Evolutionary conservation across 2,113 vertebrate species (phyloP), one percentile per base, ranked within the genome.

Genomic region (Oreochromis aureus): DNA sequence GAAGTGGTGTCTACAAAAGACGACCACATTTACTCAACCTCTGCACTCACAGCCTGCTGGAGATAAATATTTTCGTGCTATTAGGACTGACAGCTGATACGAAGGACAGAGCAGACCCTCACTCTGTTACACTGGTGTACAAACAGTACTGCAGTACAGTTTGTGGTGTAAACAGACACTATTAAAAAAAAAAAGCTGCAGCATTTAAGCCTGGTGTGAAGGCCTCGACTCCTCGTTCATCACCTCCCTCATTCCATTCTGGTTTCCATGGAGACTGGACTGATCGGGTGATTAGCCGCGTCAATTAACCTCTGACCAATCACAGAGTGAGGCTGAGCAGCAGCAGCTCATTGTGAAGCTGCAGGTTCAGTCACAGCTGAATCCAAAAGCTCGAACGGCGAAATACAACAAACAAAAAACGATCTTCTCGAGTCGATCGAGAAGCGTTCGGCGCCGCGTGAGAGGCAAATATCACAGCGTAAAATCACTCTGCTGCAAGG

Each of bases 221-320:
- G 58, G 41, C 86, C 82, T 73, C 18, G 12, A 63, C 80, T 78
- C 71, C 76, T 82, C n/a, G 15, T 53, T 79, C 85, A 92, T 19
- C 81, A 69, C 84, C 89, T 71, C 58, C 53, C 36, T 36, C 83
- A 71, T 39, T 53, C 39, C 58, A 44, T 90, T 81, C 88, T 61
- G 90, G 93, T 92, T 91, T 86, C 93, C 91, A 94, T 91, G 93
- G 93, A 92, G 90, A 94, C 90, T 85, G 90, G 87, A 82, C 80
- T 27, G 87, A 89, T 90, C 73, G 85, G 83, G 85, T 93, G 92
- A 93, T 91, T 92, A 90, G 88, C 87, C 53, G 18, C 85, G 69
- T 92, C 93, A 92, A 94, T 94, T 94, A 94, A 92, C 90, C 93
- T 88, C 87, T 86, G 90, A 90, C 90, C 90, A 92, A 91, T 91